Evolutionary conservation across 2,888 invertebrate species (phyloP), one percentile per base, ranked within the genome.

Genomic region (Chirona hameri): DNA sequence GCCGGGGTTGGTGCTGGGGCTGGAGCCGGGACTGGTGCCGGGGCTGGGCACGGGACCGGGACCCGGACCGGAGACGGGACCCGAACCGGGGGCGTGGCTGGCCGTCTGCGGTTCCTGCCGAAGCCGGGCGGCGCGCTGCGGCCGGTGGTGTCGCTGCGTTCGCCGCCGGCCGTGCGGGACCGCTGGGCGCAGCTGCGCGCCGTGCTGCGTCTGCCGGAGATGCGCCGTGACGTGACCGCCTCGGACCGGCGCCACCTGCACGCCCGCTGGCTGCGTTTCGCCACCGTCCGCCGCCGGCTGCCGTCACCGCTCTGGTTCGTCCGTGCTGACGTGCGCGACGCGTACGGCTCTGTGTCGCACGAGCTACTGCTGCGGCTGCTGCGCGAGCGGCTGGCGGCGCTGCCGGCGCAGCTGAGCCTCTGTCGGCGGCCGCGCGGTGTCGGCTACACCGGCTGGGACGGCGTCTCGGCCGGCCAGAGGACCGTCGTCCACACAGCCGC

Each of bases 271-370:
- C 14, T 27, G 18, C 31, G 18, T 3, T 72, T 72, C 72, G 72
- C 18, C 31, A 27, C 72, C 72, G 0, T 15, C 72, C 72, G 72
- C 31, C 72, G 72, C 72, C 72, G 21, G 29, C 15, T 31, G 31
- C 31, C 72, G 72, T 72, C 72, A 18, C 82, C 82, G 39, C 48
- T 82, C 31, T 82, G 39, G n/a, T 76, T 57, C 46, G 79, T 82
- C 10, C 55, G 79, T 24, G n/a, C 76, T 21, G 82, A 82, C 31
- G 69, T 82, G 48, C 29, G 79, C 31, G 79, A 82, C 60, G 82
- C 82, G n/a, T 82, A 82, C 60, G 82, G 82, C 60, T 82, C 82
- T 1, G 79, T 82, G 52, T n/a, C 52, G 10, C 82, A 82, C 48
- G 21, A n/a, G n/a, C 57, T 79, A 24, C 79, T 82, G 31, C 31